These are phyloP conservation scores for Pseudolaguvia tuberculata DNA, from an alignment of 2,113 vertebrate genomes.

Conservation along the genomic window DNA sequence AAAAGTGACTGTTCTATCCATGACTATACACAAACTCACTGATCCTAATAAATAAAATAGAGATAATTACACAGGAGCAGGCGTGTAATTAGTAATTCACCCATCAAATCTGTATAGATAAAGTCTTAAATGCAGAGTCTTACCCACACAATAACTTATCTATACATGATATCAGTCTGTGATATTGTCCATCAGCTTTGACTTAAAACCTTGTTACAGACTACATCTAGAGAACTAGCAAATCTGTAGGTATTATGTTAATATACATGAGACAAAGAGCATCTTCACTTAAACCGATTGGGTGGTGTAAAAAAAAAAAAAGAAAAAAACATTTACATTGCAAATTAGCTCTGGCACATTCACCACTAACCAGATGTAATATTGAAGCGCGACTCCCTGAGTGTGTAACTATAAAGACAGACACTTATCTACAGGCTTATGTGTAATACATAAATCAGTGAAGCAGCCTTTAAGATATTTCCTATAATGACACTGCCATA, in stretches of 20 bases:
- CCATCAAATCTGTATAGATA: background rate
- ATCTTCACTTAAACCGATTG: background rate
- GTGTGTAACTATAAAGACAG: background rate
- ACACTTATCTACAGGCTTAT: background rate
- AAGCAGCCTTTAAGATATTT: slow-evolving; percentile 14
- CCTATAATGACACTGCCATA: slow-evolving; percentile 28
- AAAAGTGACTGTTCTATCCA: slow-evolving; percentile 20
- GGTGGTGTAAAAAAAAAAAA: background rate
- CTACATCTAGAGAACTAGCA: background rate
- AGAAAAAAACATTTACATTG: slow-evolving; percentile 3
- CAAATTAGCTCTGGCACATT: background rate
- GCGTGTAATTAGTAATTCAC: slow-evolving; percentile 1
- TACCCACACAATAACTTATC: background rate
- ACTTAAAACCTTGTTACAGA: slow-evolving; percentile 2
- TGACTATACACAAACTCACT: slow-evolving; percentile 34
- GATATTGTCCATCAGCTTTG: background rate
- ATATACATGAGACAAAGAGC: background rate
- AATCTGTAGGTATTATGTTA: background rate
- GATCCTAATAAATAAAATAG: slow-evolving; percentile 22
- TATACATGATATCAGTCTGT: background rate
- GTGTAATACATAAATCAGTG: slow-evolving; percentile 8
- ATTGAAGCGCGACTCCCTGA: background rate
- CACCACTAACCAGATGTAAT: background rate
- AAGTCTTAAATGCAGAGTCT: slow-evolving; percentile 8
- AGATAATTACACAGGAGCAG: slow-evolving; percentile 20